Percentiles rank a stretch among this genome's conserved stretches.
These are phyloP conservation scores for Vulpes vulpes DNA, from an alignment of 2,113 vertebrate genomes.

Conservation along the genomic window DNA sequence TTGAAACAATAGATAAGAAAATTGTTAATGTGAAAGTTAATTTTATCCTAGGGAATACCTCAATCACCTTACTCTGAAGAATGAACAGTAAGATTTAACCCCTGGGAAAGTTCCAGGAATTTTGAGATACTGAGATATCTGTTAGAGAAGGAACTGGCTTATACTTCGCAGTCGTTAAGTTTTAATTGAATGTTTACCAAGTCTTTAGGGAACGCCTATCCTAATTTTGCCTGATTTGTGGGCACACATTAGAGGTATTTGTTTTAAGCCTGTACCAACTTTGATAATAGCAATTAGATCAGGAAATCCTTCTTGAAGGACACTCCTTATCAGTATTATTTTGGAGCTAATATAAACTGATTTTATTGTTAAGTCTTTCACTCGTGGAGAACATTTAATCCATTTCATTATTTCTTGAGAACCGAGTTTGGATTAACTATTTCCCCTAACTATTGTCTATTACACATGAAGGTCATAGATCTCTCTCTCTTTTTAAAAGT, in stretches of 20 bases:
- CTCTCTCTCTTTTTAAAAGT: background rate
- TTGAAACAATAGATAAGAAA: slow-evolving; percentile 69
- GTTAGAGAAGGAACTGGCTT: slow-evolving; percentile 60
- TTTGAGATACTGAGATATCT: slow-evolving; percentile 60
- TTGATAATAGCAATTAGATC: slow-evolving; percentile 72
- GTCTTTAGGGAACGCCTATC: slow-evolving; percentile 64
- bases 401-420: slow-evolving; percentile 69
- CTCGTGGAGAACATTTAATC: slow-evolving; percentile 47
- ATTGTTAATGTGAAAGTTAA: slow-evolving; percentile 54
- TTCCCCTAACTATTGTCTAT: slow-evolving; percentile 47
- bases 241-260: slow-evolving; percentile 63
- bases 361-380: slow-evolving; percentile 43
- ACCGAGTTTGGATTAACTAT: slow-evolving; percentile 39
- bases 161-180: slow-evolving; percentile 61
- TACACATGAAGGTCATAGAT: slow-evolving; percentile 65
- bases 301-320: slow-evolving; percentile 81
- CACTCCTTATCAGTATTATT: slow-evolving; percentile 59
- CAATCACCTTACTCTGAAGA: slow-evolving; percentile 48
- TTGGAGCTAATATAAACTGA: slow-evolving; percentile 54
- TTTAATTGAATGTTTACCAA: slow-evolving; percentile 74
- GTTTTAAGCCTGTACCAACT: slow-evolving; percentile 57
- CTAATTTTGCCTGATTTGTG: slow-evolving; percentile 62
- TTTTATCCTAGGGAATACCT: slow-evolving; percentile 63
- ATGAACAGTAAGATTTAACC: slow-evolving; percentile 41
- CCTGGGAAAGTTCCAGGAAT: slow-evolving; percentile 55